Conservation (phyloP, 2,888 invertebrate genomes). For the Mythimna lalbum region DNA sequence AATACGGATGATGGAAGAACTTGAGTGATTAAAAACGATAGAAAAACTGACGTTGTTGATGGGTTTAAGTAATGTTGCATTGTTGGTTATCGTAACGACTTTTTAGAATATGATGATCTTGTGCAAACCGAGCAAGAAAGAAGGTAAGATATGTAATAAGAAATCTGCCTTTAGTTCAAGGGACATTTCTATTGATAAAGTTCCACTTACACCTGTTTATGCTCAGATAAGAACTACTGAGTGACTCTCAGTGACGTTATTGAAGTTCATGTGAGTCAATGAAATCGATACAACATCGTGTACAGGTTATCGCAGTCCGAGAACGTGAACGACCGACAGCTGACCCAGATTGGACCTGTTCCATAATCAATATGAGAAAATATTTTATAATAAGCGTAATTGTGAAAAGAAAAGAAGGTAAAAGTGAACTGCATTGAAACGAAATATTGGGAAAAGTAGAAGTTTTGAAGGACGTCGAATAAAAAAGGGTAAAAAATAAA, state of each 20-base stretch:
- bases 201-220: constrained; percentile 31
- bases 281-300: constrained; percentile 67
- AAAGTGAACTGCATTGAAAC: constrained; percentile 45
- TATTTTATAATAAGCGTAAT: constrained; percentile 43
- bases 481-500: neutral
- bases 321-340: constrained; percentile 68
- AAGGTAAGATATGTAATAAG: neutral
- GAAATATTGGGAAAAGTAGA: constrained; percentile 1
- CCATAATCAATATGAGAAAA: constrained; percentile 54
- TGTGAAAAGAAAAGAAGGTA: constrained; percentile 26
- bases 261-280: constrained; percentile 62
- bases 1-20: neutral
- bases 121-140: neutral
- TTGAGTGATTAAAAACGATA: neutral
- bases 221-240: constrained; percentile 39
- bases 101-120: constrained; percentile 4
- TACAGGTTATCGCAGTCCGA: constrained; percentile 64
- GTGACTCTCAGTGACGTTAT: constrained; percentile 49
- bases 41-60: neutral
- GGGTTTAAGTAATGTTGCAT: neutral
- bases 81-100: neutral
- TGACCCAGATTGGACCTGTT: constrained; percentile 67
- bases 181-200: constrained; percentile 1
- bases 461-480: constrained; percentile 1
- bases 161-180: neutral